Evolutionary conservation across 35 echinoderm and acorn worm genomes (phyloP).

Genomic region (Apostichopus parvimensis): DNA sequence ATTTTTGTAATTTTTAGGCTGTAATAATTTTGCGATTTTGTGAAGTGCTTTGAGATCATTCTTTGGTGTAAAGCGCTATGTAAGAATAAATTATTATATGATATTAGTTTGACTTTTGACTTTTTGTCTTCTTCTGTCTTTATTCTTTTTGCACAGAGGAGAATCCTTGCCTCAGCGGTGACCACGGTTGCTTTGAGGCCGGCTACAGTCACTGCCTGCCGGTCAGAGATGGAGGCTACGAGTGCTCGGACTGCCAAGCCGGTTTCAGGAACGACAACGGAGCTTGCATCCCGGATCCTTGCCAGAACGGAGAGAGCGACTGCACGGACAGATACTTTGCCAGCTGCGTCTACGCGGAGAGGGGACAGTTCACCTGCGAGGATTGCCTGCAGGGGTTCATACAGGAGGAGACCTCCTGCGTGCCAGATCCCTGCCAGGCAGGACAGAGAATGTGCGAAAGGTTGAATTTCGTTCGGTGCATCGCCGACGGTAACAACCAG

Average conservation of each 20-base stretch:
- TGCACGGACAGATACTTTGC: not conserved
- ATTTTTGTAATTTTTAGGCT: too few species aligned
- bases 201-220: not conserved
- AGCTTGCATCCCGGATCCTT: not conserved
- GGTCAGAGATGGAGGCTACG: not conserved
- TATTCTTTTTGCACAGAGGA: not conserved
- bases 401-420: not conserved
- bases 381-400: slow-evolving; percentile 8
- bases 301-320: slow-evolving; percentile 4
- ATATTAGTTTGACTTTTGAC: too few species aligned
- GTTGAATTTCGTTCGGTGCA: slow-evolving; percentile 8
- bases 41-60: too few species aligned
- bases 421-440: slow-evolving; percentile 26
- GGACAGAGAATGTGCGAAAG: not conserved
- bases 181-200: slow-evolving; percentile 40
- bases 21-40: too few species aligned
- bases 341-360: not conserved
- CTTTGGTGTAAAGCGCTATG: too few species aligned
- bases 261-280: not conserved
- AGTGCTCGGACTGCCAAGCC: not conserved
- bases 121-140: not conserved
- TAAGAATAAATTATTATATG: too few species aligned
- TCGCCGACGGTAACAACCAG: slow-evolving; percentile 29
- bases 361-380: not conserved
- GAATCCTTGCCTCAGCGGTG: slow-evolving; percentile 1